Conservation (phyloP, 30 jellyfish, hydroid and myxozoan species). For the Cassiopea andromeda region DNA sequence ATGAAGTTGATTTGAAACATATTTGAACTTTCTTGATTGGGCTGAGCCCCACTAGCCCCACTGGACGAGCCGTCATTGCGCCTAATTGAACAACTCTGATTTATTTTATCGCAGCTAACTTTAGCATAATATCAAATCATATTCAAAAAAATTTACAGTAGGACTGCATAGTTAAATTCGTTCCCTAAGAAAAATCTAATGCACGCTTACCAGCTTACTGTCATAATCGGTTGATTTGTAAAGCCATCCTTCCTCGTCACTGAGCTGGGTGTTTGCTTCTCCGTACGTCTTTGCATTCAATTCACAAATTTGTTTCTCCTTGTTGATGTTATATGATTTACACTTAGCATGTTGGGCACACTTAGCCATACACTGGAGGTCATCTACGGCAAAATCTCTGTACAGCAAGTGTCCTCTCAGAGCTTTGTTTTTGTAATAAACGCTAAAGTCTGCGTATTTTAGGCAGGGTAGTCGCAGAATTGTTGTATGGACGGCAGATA, state of each 20-base stretch:
- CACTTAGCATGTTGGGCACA: slow-evolving; percentile 1
- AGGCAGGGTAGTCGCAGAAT: slow-evolving; percentile 17
- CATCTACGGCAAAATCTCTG: neutral
- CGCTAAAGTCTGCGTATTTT: neutral
- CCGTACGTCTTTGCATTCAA: slow-evolving; percentile 5
- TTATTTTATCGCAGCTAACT: too few species aligned
- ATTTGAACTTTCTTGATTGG: too few species aligned
- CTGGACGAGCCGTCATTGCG: too few species aligned
- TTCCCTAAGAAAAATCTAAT: neutral
- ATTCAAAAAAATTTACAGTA: too few species aligned
- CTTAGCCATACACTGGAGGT: slow-evolving; percentile 2
- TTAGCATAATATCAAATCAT: too few species aligned
- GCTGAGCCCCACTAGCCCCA: too few species aligned
- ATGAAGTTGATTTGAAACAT: too few species aligned
- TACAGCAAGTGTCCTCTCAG: slow-evolving; percentile 1
- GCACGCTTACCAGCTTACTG: slow-evolving; percentile 1
- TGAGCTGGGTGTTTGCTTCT: neutral
- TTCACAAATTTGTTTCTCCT: neutral
- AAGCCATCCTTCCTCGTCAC: slow-evolving; percentile 17
- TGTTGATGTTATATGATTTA: slow-evolving; percentile 6
- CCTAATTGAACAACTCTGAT: too few species aligned
- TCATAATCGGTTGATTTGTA: slow-evolving; percentile 26
- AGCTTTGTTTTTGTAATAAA: neutral
- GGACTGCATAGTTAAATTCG: too few species aligned
- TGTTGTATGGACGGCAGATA: neutral